Base-by-base conservation (phyloP, 1,140 invertebrate genomes). In the Drosophila navojoa region DNA sequence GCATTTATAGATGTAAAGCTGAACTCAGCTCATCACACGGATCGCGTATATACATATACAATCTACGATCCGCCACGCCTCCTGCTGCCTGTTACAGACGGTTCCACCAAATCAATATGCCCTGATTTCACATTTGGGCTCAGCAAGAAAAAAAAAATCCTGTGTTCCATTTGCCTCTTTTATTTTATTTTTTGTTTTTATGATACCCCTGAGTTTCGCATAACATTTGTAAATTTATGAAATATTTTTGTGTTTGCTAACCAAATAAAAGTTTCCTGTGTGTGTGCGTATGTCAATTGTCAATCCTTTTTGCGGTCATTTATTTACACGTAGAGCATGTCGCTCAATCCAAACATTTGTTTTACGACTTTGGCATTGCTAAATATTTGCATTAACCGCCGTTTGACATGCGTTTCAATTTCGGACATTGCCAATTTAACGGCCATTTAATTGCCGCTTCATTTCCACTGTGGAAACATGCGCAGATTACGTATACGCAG, bases 221-320 rank as follows among this genome's bases (percentile, higher is more conserved):
- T 15, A n/a, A 50, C 29, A 35, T 29, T 53, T 19, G 29, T 53
- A 53, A 16, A 53, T 53, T 53, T 32, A 16, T 53, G 13, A 52
- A 29, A 53, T 35, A 15, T 52, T 29, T 29, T 5, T 29, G 5
- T 29, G 4, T 47, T 19, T 10, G 32, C 32, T 10, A 35, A 35
- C 6, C 32, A n/a, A 42, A 6, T 44, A 44, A 15, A 44, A 44
- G 7, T 3, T 44, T 44, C 40, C 27, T 6, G 6, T 5, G 5
- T 6, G 25, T 19, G 52, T 45, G 25, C 29, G n/a, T 35, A 7
- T 66, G 52, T 32, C 53, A 35, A 53, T 53, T 60, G 55, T 50
- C 57, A 67, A 67, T 72, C 22, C 29, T n/a, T 60, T 59, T 11
- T 54, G 69, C 15, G 69, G 62, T 53, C 62, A 58, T 66, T 59